Percentiles rank a stretch among this genome's conserved stretches.
These are phyloP conservation scores for Indicator indicator DNA, from an alignment of 2,113 vertebrate species.

Conservation along the genomic window DNA sequence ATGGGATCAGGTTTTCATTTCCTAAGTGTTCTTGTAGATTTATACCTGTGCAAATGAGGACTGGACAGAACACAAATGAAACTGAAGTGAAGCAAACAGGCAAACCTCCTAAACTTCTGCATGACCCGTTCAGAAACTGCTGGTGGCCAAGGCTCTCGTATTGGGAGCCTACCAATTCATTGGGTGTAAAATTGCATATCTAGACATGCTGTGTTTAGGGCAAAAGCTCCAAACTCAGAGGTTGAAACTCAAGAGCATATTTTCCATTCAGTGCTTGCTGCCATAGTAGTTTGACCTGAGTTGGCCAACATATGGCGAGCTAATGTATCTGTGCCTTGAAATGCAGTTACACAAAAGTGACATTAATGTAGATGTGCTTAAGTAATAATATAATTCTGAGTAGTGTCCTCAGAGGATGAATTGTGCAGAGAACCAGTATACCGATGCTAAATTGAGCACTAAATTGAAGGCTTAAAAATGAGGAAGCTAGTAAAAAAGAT, in stretches of 20 bases:
- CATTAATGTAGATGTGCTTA: conserved; percentile 47
- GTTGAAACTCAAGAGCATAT: not conserved
- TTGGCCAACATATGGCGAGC: not conserved
- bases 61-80: not conserved
- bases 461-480: conserved; percentile 70
- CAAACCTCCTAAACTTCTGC: not conserved
- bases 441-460: conserved; percentile 63
- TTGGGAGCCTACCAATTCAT: not conserved
- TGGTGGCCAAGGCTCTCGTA: not conserved
- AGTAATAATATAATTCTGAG: conserved; percentile 29
- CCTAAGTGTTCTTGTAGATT: not conserved
- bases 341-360: not conserved
- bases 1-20: not conserved
- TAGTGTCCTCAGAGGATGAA: conserved; percentile 58
- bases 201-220: fast-evolving
- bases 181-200: not conserved
- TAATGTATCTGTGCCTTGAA: not conserved
- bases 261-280: not conserved
- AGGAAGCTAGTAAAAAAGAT: conserved; percentile 69
- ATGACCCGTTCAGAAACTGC: not conserved
- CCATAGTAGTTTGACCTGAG: not conserved
- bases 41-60: not conserved
- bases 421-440: not conserved
- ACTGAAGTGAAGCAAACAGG: not conserved
- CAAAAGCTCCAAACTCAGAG: not conserved